A percentile compares a stretch with the other conserved stretches of the same genome.
These are phyloP conservation scores for Conopomorpha cramerella DNA, from an alignment of 1,140 invertebrate genomes.

Conservation along the genomic window DNA sequence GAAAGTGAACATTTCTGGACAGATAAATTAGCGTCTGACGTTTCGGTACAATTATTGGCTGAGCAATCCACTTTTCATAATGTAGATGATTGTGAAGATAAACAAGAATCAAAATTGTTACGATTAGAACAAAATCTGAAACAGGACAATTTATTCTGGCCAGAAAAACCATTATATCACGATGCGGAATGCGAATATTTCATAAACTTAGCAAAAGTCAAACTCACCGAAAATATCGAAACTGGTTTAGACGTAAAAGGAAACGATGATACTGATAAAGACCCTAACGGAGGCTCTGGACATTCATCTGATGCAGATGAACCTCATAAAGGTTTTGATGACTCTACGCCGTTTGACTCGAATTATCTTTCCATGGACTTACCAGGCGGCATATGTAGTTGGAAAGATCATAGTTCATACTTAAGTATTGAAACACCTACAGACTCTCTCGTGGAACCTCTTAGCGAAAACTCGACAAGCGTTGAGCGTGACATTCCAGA, in stretches of 20 bases:
- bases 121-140: slow-evolving; percentile 43
- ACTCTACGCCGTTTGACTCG: slow-evolving; percentile 60
- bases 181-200: slow-evolving; percentile 67
- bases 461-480: slow-evolving; percentile 15
- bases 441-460: slow-evolving; percentile 16
- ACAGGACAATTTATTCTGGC: slow-evolving; percentile 65
- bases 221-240: slow-evolving; percentile 51
- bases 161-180: slow-evolving; percentile 63
- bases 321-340: slow-evolving; percentile 24
- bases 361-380: slow-evolving; percentile 74
- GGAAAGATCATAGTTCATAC: slow-evolving; percentile 84
- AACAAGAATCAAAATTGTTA: too few species aligned
- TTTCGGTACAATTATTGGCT: slow-evolving; percentile 26
- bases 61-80: slow-evolving; percentile 12
- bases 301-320: slow-evolving; percentile 58
- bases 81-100: too few species aligned
- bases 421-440: slow-evolving; percentile 60
- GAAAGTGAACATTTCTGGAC: slow-evolving; percentile 36
- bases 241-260: slow-evolving; percentile 34
- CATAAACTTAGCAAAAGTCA: slow-evolving; percentile 41
- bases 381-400: slow-evolving; percentile 78
- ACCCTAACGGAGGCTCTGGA: slow-evolving; percentile 63
- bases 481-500: slow-evolving; percentile 26
- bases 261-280: slow-evolving; percentile 62
- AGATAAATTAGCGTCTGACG: slow-evolving; percentile 24